Conservation (phyloP, 2,113 vertebrate genomes). For the Isichthys henryi region DNA sequence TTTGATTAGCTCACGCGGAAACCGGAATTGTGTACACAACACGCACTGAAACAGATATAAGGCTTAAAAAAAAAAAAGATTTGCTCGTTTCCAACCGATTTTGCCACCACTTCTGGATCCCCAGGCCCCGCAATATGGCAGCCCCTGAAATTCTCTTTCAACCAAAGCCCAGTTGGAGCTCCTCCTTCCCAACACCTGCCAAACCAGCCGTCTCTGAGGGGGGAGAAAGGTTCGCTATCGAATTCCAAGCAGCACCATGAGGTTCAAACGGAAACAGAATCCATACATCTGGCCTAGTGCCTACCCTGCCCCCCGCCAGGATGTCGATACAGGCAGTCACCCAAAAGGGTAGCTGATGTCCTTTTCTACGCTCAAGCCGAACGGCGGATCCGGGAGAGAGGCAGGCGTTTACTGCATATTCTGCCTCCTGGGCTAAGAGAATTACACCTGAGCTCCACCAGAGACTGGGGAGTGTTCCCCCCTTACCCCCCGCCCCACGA, state of each 20-base stretch:
- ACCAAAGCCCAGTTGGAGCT: background rate
- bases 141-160: background rate
- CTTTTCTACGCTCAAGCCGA: background rate
- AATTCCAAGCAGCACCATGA: background rate
- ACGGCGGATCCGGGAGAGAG: background rate
- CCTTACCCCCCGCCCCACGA: background rate
- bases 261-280: background rate
- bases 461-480: background rate
- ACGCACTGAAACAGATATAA: background rate
- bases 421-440: background rate
- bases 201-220: background rate
- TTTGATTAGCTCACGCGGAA: background rate
- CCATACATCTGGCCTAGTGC: background rate
- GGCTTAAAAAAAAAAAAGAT: background rate
- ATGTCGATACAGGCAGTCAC: background rate
- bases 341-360: background rate
- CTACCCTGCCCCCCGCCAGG: background rate
- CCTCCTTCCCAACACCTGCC: background rate
- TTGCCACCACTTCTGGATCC: background rate
- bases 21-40: background rate
- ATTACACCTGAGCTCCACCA: constrained; percentile 3
- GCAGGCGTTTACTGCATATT: background rate
- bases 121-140: background rate
- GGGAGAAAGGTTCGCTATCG: background rate
- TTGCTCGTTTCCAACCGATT: background rate